Evolutionary conservation across 1,140 invertebrate genomes (phyloP).

Genomic region (Neodiprion virginianus): DNA sequence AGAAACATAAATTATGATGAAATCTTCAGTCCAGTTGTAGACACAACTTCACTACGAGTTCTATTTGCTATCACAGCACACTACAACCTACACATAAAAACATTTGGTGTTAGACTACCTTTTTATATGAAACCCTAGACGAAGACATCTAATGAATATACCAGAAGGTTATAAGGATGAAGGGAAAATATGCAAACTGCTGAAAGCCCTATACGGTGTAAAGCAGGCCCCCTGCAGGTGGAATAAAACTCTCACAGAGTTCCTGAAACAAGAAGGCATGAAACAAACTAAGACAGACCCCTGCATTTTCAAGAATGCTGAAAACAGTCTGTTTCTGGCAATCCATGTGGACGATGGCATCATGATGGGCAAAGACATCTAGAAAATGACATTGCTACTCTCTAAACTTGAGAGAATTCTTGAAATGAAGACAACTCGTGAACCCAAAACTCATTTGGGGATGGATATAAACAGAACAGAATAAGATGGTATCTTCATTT

Average conservation of each 20-base stretch:
- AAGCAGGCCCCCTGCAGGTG: slow-evolving; percentile 26
- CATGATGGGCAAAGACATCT: slow-evolving; percentile 21
- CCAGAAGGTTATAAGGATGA: slow-evolving; percentile 31
- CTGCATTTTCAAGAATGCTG: slow-evolving; percentile 31
- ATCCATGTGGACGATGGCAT: slow-evolving; percentile 39
- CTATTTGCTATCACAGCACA: neutral
- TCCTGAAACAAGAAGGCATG: slow-evolving; percentile 30
- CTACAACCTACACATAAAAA: slow-evolving; percentile 30
- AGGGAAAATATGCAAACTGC: slow-evolving; percentile 27
- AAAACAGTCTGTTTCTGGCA: slow-evolving; percentile 27
- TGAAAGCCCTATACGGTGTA: slow-evolving; percentile 21
- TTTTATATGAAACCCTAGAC: slow-evolving; percentile 48
- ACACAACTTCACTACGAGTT: slow-evolving; percentile 11
- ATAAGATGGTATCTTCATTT: slow-evolving; percentile 9
- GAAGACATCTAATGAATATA: slow-evolving; percentile 46
- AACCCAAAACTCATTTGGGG: slow-evolving; percentile 25
- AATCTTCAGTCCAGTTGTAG: slow-evolving; percentile 31
- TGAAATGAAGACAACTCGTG: slow-evolving; percentile 11
- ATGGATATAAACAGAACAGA: slow-evolving; percentile 21
- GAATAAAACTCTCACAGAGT: slow-evolving; percentile 29
- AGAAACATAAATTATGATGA: slow-evolving; percentile 25
- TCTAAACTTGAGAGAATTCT: neutral
- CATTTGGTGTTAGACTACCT: slow-evolving; percentile 53
- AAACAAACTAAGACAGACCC: slow-evolving; percentile 24
- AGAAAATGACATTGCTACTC: neutral